phyloP scores from a whole-genome alignment of 35 echinoderm and acorn worm species.

The Apostichopus californicus region DNA sequence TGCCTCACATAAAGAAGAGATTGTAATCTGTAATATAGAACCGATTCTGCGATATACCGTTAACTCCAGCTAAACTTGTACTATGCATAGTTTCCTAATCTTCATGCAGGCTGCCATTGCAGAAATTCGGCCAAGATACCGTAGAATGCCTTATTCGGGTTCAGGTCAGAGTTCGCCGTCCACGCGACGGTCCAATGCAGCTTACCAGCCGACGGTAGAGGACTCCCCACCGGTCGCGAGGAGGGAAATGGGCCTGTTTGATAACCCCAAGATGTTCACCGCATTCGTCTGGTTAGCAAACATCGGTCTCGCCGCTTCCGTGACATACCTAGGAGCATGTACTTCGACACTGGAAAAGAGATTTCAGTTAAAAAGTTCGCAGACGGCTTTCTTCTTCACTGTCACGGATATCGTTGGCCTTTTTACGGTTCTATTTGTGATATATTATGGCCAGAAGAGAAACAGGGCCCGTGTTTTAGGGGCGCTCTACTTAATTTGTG shows the following conservation, averaged over 20 bases:
- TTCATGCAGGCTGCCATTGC: background rate
- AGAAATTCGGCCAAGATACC: background rate
- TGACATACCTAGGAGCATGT: constrained; percentile 55
- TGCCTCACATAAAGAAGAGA: no score
- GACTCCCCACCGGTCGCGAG: background rate
- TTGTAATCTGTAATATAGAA: no score
- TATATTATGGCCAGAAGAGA: constrained; percentile 83
- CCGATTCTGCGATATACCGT: no score
- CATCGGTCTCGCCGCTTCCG: constrained; percentile 26
- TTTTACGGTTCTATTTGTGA: constrained; percentile 79
- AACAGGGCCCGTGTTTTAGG: constrained; percentile 81
- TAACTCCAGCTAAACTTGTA: no score
- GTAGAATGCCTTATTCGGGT: background rate
- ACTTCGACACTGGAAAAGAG: constrained; percentile 77
- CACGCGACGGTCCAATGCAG: background rate
- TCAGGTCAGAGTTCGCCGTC: background rate
- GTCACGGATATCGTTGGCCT: constrained; percentile 71
- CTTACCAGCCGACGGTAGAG: constrained; percentile 22
- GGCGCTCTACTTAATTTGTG: constrained; percentile 34
- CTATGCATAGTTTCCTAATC: no score
- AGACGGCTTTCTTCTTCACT: constrained; percentile 69
- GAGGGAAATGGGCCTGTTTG: constrained; percentile 10
- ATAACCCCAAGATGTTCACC: constrained; percentile 34
- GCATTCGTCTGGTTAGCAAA: constrained; percentile 17
- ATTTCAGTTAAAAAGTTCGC: constrained; percentile 86